Evolutionary conservation across 2,113 vertebrate species (phyloP).

Genomic region (Percopsis transmontana): DNA sequence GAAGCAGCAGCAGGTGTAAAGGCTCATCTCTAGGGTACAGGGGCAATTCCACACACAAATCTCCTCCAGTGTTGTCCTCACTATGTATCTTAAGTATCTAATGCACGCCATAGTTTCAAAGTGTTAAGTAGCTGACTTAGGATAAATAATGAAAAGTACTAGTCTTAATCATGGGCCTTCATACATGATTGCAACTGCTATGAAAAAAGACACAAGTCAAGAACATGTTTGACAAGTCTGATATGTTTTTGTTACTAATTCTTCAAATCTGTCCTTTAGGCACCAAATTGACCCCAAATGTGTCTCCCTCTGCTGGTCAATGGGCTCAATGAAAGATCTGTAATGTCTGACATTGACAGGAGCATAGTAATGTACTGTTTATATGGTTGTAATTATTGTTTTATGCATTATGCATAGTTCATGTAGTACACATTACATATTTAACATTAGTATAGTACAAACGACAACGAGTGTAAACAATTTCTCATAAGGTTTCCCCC

Average conservation of each 20-base stretch:
- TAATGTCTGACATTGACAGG: background rate
- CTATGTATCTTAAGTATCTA: too few species aligned
- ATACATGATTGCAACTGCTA: too few species aligned
- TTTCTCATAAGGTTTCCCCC: background rate
- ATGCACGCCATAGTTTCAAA: too few species aligned
- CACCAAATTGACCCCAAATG: too few species aligned
- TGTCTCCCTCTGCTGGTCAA: slow-evolving; percentile 39
- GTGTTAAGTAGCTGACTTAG: background rate
- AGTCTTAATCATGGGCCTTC: background rate
- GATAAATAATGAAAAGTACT: background rate
- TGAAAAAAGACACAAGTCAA: background rate
- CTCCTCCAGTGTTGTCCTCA: too few species aligned
- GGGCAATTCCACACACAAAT: too few species aligned
- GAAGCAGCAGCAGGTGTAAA: background rate
- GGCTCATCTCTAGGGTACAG: too few species aligned
- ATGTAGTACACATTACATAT: too few species aligned
- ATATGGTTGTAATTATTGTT: background rate
- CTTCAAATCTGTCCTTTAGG: too few species aligned
- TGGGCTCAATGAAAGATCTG: background rate
- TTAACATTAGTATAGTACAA: background rate
- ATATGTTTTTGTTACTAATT: slow-evolving; percentile 1
- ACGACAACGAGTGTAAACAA: too few species aligned
- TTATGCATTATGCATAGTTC: background rate
- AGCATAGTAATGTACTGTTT: background rate
- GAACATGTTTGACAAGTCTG: background rate